Conservation (phyloP, 2,113 vertebrate genomes). For the Microcebus ravelobensis region DNA sequence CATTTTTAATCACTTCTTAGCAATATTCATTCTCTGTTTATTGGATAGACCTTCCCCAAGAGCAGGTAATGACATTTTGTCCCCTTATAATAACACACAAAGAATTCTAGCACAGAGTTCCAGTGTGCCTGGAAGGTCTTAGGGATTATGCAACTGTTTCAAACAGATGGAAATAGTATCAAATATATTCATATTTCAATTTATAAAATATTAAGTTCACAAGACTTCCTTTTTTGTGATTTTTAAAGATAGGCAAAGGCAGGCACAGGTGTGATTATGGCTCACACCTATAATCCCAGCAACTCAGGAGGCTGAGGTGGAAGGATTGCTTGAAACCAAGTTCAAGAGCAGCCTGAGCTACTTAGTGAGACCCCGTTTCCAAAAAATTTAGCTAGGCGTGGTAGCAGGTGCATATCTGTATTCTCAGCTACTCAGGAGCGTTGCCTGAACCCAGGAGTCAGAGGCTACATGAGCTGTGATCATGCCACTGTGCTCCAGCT, state of each 20-base stretch:
- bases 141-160: not conserved
- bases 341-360: too few species aligned
- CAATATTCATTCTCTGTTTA: slow-evolving; percentile 7
- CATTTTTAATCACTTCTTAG: slow-evolving; percentile 33
- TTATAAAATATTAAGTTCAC: slow-evolving; percentile 21
- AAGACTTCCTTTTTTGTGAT: slow-evolving; percentile 24
- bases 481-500: too few species aligned
- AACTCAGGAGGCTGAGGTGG: too few species aligned
- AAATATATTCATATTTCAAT: slow-evolving; percentile 33
- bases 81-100: not conserved
- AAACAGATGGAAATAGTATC: slow-evolving; percentile 1
- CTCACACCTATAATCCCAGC: too few species aligned
- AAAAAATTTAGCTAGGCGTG: too few species aligned
- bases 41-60: not conserved
- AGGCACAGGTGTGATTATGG: too few species aligned
- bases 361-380: too few species aligned
- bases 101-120: not conserved
- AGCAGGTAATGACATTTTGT: not conserved
- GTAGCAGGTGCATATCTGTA: too few species aligned
- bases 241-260: slow-evolving; percentile 27
- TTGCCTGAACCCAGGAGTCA: too few species aligned
- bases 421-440: too few species aligned
- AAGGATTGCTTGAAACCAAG: too few species aligned
- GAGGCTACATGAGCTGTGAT: too few species aligned
- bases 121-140: not conserved